These are phyloP conservation scores for Lasioglossum pauxillum DNA, from an alignment of 2,888 invertebrate species.

Conservation along the genomic window DNA sequence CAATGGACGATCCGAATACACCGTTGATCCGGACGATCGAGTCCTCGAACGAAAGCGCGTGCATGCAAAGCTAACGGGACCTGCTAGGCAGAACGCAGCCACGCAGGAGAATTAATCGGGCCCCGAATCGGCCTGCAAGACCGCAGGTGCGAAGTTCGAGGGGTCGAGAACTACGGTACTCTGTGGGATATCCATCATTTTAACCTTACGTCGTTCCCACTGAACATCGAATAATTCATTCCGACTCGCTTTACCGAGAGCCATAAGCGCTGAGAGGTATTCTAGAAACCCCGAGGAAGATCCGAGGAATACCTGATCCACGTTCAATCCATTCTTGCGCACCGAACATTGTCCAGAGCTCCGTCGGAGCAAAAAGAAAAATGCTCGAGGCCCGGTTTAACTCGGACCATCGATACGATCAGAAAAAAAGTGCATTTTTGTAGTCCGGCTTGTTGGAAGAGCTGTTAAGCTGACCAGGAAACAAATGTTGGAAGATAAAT, in stretches of 20 bases:
- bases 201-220: not conserved
- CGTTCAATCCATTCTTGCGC: not conserved
- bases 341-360: not conserved
- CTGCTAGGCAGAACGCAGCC: not conserved
- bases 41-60: slow-evolving; percentile 22
- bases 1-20: not conserved
- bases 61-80: slow-evolving; percentile 57
- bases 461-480: not conserved
- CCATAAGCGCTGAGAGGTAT: not conserved
- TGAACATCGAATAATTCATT: not conserved
- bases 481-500: slow-evolving; percentile 2
- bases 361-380: not conserved
- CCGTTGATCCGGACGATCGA: slow-evolving; percentile 39
- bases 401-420: not conserved
- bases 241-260: not conserved
- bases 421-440: not conserved
- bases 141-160: slow-evolving; percentile 2
- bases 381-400: not conserved
- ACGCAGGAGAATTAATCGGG: slow-evolving; percentile 32
- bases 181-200: not conserved
- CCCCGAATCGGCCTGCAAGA: slow-evolving; percentile 23
- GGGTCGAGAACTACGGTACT: slow-evolving; percentile 2
- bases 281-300: not conserved
- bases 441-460: not conserved
- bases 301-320: not conserved